These are phyloP conservation scores for Felis chaus DNA, from an alignment of 2,113 vertebrate genomes.

Conservation along the genomic window DNA sequence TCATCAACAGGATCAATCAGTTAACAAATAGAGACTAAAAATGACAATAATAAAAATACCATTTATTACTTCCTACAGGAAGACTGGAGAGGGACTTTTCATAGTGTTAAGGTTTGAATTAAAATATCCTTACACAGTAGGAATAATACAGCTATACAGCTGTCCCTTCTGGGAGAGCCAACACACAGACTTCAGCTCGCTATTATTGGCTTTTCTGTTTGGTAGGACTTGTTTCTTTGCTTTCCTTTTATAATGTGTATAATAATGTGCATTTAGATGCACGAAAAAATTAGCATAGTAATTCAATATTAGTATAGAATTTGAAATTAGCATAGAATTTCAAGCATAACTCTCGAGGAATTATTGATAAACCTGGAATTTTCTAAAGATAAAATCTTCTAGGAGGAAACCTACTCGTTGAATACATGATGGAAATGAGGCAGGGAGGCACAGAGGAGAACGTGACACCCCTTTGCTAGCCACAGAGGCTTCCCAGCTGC, in stretches of 20 bases:
- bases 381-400: conserved; percentile 32
- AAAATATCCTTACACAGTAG: not conserved
- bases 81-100: not conserved
- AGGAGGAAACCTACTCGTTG: not conserved
- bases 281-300: not conserved
- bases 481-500: not conserved
- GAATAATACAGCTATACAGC: not conserved
- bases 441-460: not conserved
- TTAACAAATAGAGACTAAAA: conserved; percentile 21
- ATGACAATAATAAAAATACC: not conserved
- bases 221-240: not conserved
- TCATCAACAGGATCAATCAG: not conserved
- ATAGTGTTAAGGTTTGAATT: not conserved
- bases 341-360: not conserved
- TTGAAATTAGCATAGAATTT: conserved; percentile 43
- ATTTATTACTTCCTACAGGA: not conserved
- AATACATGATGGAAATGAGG: not conserved
- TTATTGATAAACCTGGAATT: not conserved
- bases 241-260: not conserved
- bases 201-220: not conserved
- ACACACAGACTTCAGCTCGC: not conserved
- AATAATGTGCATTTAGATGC: not conserved
- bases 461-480: not conserved
- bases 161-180: not conserved
- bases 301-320: not conserved